These are phyloP conservation scores for Turdus rufiventris DNA, from an alignment of 2,113 vertebrate species.

Conservation along the genomic window DNA sequence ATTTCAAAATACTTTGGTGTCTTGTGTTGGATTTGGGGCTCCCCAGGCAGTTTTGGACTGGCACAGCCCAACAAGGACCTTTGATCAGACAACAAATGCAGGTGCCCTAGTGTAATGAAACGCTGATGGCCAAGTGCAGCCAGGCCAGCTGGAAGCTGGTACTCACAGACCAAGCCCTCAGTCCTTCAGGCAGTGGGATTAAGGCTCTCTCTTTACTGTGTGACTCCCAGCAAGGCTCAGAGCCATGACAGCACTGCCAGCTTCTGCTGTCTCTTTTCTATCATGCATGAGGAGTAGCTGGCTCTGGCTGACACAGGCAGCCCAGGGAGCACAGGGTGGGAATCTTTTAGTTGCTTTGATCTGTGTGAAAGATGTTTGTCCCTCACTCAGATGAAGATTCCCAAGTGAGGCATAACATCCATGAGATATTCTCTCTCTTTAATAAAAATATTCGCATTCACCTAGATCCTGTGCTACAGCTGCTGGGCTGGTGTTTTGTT, in stretches of 20 bases:
- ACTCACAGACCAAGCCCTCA: neutral
- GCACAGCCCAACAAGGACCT: neutral
- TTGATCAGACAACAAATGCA: neutral
- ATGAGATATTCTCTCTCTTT: neutral
- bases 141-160: neutral
- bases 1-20: neutral
- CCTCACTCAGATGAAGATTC: neutral
- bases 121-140: neutral
- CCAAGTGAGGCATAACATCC: neutral
- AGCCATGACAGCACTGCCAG: neutral
- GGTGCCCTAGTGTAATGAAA: neutral
- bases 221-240: neutral
- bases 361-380: neutral
- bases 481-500: neutral
- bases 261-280: neutral
- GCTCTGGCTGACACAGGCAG: neutral
- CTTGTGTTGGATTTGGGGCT: neutral
- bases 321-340: neutral
- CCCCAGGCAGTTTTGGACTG: neutral
- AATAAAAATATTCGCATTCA: neutral
- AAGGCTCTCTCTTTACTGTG: neutral
- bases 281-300: fast-evolving
- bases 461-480: neutral
- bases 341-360: neutral
- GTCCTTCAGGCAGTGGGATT: neutral